Conservation (phyloP, 1,140 invertebrate species). For the Zaprionus lachaisei region DNA sequence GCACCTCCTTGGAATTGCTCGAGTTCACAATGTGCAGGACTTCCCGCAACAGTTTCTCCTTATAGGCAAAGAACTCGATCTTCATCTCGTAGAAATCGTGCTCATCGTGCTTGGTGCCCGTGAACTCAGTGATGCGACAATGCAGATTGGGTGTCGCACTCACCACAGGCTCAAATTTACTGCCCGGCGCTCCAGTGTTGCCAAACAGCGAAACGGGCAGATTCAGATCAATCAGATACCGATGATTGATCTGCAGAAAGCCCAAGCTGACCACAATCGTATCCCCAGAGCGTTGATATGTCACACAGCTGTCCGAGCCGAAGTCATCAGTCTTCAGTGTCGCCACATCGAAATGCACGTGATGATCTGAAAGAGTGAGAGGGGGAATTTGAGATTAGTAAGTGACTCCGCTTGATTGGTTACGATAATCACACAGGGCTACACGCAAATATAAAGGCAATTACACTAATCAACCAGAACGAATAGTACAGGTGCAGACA, state of each 20-base stretch:
- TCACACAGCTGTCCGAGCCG: slow-evolving; percentile 79
- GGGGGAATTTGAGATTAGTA: neutral
- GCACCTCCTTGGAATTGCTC: slow-evolving; percentile 71
- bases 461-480: neutral
- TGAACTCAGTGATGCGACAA: slow-evolving; percentile 75
- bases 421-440: neutral
- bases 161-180: slow-evolving; percentile 70
- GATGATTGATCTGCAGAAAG: slow-evolving; percentile 84
- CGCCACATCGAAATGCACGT: slow-evolving; percentile 83
- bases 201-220: slow-evolving; percentile 71
- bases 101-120: slow-evolving; percentile 72
- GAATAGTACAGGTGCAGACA: neutral
- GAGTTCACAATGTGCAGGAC: slow-evolving; percentile 84
- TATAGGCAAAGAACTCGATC: slow-evolving; percentile 85
- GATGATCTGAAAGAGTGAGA: slow-evolving; percentile 67
- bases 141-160: slow-evolving; percentile 79
- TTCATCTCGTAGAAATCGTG: slow-evolving; percentile 84
- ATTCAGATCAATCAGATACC: slow-evolving; percentile 82
- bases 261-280: slow-evolving; percentile 82
- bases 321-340: slow-evolving; percentile 76
- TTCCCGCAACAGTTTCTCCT: slow-evolving; percentile 86
- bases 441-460: neutral
- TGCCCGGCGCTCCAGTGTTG: slow-evolving; percentile 43
- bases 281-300: slow-evolving; percentile 77
- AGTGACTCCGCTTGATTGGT: neutral